Evolutionary conservation across 2,888 invertebrate genomes (phyloP).

Genomic region (Ophraella communa): DNA sequence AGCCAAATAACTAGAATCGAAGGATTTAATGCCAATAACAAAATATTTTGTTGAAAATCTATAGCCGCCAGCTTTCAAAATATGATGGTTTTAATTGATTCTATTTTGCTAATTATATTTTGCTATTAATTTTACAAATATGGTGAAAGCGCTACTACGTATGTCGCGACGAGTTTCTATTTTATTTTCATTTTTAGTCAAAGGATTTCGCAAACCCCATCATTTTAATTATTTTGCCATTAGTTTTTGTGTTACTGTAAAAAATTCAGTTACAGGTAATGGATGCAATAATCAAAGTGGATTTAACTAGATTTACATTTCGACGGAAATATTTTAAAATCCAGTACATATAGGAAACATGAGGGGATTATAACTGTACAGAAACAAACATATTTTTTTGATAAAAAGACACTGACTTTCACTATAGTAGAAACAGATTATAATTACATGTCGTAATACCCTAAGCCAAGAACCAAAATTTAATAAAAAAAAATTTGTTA

Average conservation of each 20-base stretch:
- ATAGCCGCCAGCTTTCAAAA: slow-evolving; percentile 15
- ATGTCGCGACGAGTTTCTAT: background rate
- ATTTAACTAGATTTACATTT: background rate
- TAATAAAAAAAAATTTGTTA: no score
- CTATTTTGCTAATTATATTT: slow-evolving; percentile 33
- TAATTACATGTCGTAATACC: no score
- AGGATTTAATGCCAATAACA: slow-evolving; percentile 16
- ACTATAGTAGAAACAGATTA: no score
- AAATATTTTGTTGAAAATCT: slow-evolving; percentile 19
- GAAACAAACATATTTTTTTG: no score
- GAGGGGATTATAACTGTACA: no score
- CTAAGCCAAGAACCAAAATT: no score
- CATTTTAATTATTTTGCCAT: slow-evolving; percentile 6
- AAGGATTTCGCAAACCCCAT: background rate
- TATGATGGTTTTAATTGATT: slow-evolving; percentile 29
- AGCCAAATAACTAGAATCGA: background rate
- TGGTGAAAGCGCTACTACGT: background rate
- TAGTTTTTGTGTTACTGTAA: background rate
- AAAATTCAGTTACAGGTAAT: background rate
- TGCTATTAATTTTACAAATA: slow-evolving; percentile 22
- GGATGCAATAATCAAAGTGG: background rate
- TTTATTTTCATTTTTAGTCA: background rate
- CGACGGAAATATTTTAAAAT: background rate
- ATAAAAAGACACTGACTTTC: no score
- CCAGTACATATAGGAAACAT: no score